phyloP scores from a whole-genome alignment of 2,113 vertebrate species.

The Prunella fulvescens region DNA sequence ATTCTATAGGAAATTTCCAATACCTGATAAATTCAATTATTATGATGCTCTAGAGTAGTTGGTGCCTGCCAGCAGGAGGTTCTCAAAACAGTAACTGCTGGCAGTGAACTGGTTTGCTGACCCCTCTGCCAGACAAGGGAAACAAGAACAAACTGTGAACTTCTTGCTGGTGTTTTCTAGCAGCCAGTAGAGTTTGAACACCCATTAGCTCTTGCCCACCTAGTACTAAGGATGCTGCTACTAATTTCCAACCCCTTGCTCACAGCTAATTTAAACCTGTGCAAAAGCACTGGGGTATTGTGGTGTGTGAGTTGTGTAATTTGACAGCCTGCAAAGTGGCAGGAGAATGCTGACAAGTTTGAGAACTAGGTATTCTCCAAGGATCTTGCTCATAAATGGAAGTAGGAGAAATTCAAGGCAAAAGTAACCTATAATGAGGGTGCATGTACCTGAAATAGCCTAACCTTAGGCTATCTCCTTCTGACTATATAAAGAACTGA shows the following conservation, averaged over 20 bases:
- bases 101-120: not conserved
- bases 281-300: not conserved
- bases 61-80: not conserved
- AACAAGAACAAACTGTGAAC: not conserved
- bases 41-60: not conserved
- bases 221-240: not conserved
- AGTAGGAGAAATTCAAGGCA: not conserved
- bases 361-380: not conserved
- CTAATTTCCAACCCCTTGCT: not conserved
- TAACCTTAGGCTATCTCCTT: not conserved
- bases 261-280: not conserved
- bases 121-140: not conserved
- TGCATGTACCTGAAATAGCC: not conserved
- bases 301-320: not conserved
- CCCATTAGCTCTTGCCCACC: not conserved
- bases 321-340: not conserved
- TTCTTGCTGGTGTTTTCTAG: not conserved
- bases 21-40: not conserved
- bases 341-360: not conserved
- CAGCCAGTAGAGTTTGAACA: not conserved
- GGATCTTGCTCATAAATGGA: not conserved
- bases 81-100: not conserved
- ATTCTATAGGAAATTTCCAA: not conserved
- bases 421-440: not conserved
- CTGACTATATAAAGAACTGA: not conserved